A percentile compares a stretch with the other conserved stretches of the same genome.
These are phyloP conservation scores for Geophilus truncorum DNA, from an alignment of 2,888 invertebrate species.

Conservation along the genomic window DNA sequence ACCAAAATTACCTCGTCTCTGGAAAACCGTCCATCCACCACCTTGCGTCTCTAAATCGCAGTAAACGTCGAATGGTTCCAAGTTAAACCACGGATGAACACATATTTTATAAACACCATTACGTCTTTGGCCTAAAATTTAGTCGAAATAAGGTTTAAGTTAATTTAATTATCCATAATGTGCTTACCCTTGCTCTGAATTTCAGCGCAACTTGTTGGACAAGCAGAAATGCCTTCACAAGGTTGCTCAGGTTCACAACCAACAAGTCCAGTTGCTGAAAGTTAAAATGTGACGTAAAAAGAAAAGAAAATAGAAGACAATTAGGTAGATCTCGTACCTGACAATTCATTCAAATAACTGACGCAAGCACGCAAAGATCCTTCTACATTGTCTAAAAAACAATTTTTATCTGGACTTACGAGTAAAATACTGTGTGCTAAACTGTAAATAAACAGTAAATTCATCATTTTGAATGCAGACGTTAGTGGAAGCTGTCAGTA, in stretches of 20 bases:
- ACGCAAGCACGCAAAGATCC: slow-evolving; percentile 15
- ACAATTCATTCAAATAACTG: background rate
- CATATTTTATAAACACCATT: slow-evolving; percentile 21
- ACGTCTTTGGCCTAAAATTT: background rate
- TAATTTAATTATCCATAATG: background rate
- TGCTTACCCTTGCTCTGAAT: background rate
- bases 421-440: background rate
- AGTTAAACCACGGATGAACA: background rate
- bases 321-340: too few relatives aligned
- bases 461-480: background rate
- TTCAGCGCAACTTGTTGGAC: slow-evolving; percentile 27
- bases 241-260: background rate
- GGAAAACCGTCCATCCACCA: slow-evolving; percentile 30
- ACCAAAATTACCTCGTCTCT: slow-evolving; percentile 2
- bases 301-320: too few relatives aligned
- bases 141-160: background rate
- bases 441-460: background rate
- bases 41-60: slow-evolving; percentile 28
- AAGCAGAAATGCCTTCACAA: background rate
- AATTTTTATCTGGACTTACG: background rate
- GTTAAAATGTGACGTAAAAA: too few relatives aligned
- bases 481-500: background rate
- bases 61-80: slow-evolving; percentile 3
- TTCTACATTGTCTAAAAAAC: background rate
- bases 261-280: background rate